Evolutionary conservation across 2,113 vertebrate species (phyloP).

Genomic region (Nycticryphes semicollaris): DNA sequence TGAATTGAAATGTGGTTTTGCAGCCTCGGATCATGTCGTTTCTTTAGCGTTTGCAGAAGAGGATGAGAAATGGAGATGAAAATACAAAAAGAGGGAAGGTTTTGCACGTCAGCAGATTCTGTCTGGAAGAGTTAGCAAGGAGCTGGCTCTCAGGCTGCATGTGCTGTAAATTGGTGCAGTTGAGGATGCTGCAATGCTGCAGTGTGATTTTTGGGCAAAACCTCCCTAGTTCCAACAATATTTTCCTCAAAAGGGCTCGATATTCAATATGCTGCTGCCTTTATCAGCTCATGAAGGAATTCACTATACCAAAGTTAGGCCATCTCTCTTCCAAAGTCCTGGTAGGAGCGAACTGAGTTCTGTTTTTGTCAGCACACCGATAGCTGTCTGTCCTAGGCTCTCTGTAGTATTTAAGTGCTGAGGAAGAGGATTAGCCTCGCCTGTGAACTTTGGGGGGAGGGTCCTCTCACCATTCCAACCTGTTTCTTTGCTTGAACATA

Average conservation of each 20-base stretch:
- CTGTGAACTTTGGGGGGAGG: background rate
- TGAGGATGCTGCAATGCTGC: background rate
- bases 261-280: background rate
- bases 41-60: background rate
- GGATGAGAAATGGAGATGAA: background rate
- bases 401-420: background rate
- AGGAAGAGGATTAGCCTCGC: background rate
- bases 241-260: background rate
- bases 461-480: background rate
- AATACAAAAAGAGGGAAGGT: background rate
- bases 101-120: background rate
- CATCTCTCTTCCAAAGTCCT: background rate
- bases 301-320: background rate
- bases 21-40: background rate
- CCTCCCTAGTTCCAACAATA: background rate
- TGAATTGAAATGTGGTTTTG: background rate
- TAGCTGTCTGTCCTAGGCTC: background rate
- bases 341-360: background rate
- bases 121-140: background rate
- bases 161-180: background rate
- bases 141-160: background rate
- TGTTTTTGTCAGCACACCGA: background rate
- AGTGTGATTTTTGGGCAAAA: background rate
- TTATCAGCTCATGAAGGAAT: slow-evolving; percentile 24
- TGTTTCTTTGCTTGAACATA: background rate